Evolutionary conservation across 1,140 invertebrate species (phyloP).

Genomic region (Achatina immaculata): DNA sequence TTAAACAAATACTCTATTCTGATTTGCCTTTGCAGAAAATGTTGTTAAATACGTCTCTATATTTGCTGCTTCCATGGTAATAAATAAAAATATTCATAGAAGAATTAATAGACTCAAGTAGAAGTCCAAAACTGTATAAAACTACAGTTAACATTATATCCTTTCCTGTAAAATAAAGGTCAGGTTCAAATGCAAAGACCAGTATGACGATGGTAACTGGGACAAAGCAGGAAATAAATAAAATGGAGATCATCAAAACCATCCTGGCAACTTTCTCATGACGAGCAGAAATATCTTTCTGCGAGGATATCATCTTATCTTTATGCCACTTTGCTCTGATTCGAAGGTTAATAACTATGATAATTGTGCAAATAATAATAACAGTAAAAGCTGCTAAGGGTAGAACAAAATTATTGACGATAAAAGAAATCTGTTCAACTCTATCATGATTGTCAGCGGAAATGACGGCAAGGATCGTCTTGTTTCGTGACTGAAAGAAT

Average conservation of each 20-base stretch:
- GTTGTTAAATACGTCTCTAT: not conserved
- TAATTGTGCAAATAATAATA: not conserved
- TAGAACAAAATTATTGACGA: not conserved
- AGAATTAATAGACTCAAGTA: slow-evolving; percentile 21
- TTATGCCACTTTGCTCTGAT: not conserved
- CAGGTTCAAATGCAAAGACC: not conserved
- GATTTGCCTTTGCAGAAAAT: too few species aligned
- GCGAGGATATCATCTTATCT: not conserved
- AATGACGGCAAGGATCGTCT: not conserved
- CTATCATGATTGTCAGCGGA: not conserved
- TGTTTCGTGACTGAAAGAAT: not conserved
- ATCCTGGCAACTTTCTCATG: slow-evolving; percentile 15
- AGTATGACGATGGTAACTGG: slow-evolving; percentile 11
- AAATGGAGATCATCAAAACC: slow-evolving; percentile 8
- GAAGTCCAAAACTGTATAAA: not conserved
- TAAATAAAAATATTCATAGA: slow-evolving; percentile 24
- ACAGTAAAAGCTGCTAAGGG: not conserved
- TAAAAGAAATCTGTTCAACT: not conserved
- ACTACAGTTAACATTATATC: not conserved
- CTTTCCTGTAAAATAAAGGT: not conserved
- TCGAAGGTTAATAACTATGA: not conserved
- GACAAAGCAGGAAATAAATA: slow-evolving; percentile 2
- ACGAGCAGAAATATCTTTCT: not conserved
- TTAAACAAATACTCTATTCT: too few species aligned
- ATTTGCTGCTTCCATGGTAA: not conserved